Base-by-base conservation (phyloP, 2,113 vertebrate species). In the Phycodurus eques region DNA sequence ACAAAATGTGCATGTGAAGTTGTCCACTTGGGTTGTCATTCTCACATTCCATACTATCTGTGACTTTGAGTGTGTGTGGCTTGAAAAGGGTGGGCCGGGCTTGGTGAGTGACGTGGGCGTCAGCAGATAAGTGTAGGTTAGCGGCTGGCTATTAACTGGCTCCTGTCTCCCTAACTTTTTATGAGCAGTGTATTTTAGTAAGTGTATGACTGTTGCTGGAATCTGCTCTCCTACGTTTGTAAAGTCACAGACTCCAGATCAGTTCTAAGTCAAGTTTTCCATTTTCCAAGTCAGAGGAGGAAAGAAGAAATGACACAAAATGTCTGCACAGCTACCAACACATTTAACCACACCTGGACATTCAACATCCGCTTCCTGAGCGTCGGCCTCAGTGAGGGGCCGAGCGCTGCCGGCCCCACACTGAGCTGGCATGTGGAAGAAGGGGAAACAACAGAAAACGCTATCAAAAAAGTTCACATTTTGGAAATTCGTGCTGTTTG, bases 311-410 rank as follows among this genome's bases (percentile, higher is more conserved):
- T 13, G 62, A 44, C 1, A n/a, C 5, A 64, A 43, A 20, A 44
- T 13, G 35, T 22, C 19, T 22, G 62, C 54, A 74, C 53, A 66
- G 27, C 57, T 74, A 4, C 31, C 17, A 61, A 77, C 43, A 67
- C 67, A 87, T 72, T 68, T 62, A 59, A 54, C 67, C 91, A 90
- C 88, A 93, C 92, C 92, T 93, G 92, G 84, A 89, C 84, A 89
- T 85, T 92, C 91, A 89, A 88, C 80, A 82, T 90, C 89, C 22
- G 83, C 87, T 8, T 91, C 88, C 82, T 84, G 83, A 83, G 44
- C 71, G 78, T 90, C 57, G 73, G 82, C 81, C 83, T 92, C 86
- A 87, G 86, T 75, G 71, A 72, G 88, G 82, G 88, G 43, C 35
- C 72, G 47, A 44, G 70, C 47, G 81, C 71, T 86, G 83, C 80